These are phyloP conservation scores for Deilephila elpenor DNA, from an alignment of 2,888 invertebrate species.

Conservation along the genomic window DNA sequence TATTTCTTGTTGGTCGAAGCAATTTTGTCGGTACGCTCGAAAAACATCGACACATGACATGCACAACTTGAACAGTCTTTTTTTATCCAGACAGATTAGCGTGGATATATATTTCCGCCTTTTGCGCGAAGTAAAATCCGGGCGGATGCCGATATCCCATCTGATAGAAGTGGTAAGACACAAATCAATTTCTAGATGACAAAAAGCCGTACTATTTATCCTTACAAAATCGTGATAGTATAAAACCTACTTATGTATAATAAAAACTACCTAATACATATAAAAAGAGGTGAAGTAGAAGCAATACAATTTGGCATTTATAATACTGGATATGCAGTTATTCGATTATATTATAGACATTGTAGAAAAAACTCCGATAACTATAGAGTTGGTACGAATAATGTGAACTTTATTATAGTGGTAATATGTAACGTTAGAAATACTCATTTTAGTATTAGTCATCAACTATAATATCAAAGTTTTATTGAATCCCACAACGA, in stretches of 20 bases:
- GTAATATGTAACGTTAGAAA: not conserved
- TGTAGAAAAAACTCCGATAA: not conserved
- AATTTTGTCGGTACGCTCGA: too few species aligned
- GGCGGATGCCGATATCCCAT: too few species aligned
- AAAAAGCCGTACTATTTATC: constrained; percentile 26
- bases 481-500: not conserved
- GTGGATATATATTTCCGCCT: too few species aligned
- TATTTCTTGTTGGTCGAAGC: too few species aligned
- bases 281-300: constrained; percentile 42
- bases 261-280: constrained; percentile 32
- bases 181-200: not conserved
- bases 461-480: not conserved
- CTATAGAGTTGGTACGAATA: not conserved
- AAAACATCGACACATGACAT: too few species aligned
- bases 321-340: constrained; percentile 55
- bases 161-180: too few species aligned
- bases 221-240: constrained; percentile 68
- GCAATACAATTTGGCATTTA: constrained; percentile 56
- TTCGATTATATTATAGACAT: constrained; percentile 14
- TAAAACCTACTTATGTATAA: constrained; percentile 53
- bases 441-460: not conserved
- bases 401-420: not conserved
- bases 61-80: too few species aligned
- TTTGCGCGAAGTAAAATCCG: too few species aligned
- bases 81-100: too few species aligned